A percentile compares a stretch with the other conserved stretches of the same genome.
Evolutionary conservation across 2,888 invertebrate species (phyloP).

Genomic region (Amblyjoppa fuscipennis): DNA sequence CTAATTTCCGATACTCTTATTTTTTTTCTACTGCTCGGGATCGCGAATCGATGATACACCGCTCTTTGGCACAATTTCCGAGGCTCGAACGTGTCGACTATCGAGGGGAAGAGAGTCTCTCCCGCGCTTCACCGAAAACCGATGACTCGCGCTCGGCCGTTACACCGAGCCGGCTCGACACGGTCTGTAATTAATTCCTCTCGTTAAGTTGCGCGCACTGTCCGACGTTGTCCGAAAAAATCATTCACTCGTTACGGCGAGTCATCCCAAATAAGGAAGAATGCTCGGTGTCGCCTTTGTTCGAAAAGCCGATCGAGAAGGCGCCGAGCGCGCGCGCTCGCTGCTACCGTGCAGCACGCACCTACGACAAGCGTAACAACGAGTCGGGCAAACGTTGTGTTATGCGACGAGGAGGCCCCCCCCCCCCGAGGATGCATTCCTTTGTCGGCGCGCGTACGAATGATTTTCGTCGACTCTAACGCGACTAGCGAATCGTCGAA

Average conservation of each 20-base stretch:
- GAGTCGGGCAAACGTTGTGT: conserved; percentile 8
- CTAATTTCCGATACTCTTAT: no score
- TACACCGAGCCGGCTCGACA: conserved; percentile 11
- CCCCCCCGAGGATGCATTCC: conserved; percentile 31
- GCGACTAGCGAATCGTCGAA: neutral
- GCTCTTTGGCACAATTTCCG: neutral
- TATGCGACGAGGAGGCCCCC: neutral
- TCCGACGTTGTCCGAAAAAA: neutral
- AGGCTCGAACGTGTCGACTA: neutral
- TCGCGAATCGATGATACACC: neutral
- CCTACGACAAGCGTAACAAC: conserved; percentile 43
- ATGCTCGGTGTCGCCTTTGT: conserved; percentile 29
- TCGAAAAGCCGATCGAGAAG: conserved; percentile 39
- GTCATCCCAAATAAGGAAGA: conserved; percentile 30
- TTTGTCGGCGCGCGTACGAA: conserved; percentile 44
- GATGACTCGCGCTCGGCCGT: neutral
- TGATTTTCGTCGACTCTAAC: neutral
- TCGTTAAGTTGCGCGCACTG: neutral
- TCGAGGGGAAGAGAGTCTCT: neutral
- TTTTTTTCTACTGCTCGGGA: neutral
- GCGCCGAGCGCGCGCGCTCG: conserved; percentile 17
- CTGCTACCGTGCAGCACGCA: conserved; percentile 4
- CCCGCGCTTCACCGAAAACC: conserved; percentile 1
- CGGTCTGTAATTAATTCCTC: conserved; percentile 10
- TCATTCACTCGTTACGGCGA: conserved; percentile 23